A percentile compares a stretch with the other conserved stretches of the same genome.
phyloP scores from a whole-genome alignment of 2,113 vertebrate genomes.

The Scalopus aquaticus region DNA sequence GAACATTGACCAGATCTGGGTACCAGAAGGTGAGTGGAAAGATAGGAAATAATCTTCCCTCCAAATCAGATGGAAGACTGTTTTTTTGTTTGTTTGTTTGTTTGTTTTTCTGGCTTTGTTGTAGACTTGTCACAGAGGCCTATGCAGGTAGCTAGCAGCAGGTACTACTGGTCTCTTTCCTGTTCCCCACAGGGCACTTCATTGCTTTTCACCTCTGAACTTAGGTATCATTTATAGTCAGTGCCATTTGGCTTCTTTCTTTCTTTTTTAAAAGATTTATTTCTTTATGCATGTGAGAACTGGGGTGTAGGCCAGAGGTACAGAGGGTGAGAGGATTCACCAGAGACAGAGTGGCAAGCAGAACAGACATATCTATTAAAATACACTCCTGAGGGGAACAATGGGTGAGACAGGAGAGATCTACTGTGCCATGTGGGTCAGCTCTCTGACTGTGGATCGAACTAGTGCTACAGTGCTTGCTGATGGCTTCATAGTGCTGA shows the following conservation, averaged over 20 bases:
- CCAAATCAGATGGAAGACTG: not conserved
- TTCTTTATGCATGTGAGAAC: too few relatives aligned
- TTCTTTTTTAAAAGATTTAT: not conserved
- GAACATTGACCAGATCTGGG: not conserved
- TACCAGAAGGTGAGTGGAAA: not conserved
- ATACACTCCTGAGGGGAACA: too few relatives aligned
- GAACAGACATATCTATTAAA: too few relatives aligned
- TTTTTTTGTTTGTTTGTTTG: too few relatives aligned
- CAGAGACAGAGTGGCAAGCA: too few relatives aligned
- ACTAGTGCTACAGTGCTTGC: too few relatives aligned
- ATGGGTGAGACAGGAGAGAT: too few relatives aligned
- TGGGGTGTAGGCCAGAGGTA: too few relatives aligned
- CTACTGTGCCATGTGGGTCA: too few relatives aligned
- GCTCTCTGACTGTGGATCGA: too few relatives aligned
- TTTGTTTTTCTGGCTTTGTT: not conserved
- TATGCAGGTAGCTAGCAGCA: rapidly evolving
- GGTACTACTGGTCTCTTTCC: not conserved
- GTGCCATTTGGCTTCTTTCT: not conserved
- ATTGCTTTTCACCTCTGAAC: not conserved
- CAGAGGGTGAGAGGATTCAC: too few relatives aligned
- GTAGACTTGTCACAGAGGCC: not conserved
- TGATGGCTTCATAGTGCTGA: too few relatives aligned
- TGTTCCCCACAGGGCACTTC: not conserved
- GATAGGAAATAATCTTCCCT: not conserved
- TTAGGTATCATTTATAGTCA: not conserved